These are phyloP conservation scores for Podarcis cretensis DNA, from an alignment of 2,113 vertebrate species.

Conservation along the genomic window DNA sequence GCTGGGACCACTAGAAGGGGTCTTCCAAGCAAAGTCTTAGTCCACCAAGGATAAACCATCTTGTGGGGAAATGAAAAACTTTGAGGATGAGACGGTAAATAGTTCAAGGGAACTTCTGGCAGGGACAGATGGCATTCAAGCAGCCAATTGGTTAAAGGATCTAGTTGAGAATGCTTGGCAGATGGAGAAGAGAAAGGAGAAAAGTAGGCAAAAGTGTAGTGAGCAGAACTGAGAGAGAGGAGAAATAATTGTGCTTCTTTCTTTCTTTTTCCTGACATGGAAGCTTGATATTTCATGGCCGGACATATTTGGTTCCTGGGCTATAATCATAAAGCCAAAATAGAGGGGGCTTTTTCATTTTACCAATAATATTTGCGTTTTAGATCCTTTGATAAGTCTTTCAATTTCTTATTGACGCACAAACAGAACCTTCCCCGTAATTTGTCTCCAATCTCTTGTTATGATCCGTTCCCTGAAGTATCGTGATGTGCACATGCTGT, in stretches of 20 bases:
- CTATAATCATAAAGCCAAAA: neutral
- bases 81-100: neutral
- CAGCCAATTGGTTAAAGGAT: constrained; percentile 19
- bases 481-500: neutral
- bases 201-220: neutral
- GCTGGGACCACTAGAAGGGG: neutral
- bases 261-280: neutral
- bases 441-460: neutral
- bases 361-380: neutral
- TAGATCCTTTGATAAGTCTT: neutral
- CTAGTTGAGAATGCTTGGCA: constrained; percentile 22
- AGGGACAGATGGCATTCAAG: constrained; percentile 31
- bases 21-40: constrained; percentile 19
- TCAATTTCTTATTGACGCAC: neutral
- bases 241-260: neutral
- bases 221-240: neutral
- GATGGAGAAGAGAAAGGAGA: constrained; percentile 6
- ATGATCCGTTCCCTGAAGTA: neutral
- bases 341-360: neutral
- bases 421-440: neutral
- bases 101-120: constrained; percentile 30
- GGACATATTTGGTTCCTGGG: neutral
- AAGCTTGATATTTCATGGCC: neutral
- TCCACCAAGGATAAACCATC: neutral
- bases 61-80: neutral